Percentiles rank a stretch among this genome's conserved stretches.
Evolutionary conservation across 2,888 invertebrate genomes (phyloP).

Genomic region (Caenorhabditis auriculariae): DNA sequence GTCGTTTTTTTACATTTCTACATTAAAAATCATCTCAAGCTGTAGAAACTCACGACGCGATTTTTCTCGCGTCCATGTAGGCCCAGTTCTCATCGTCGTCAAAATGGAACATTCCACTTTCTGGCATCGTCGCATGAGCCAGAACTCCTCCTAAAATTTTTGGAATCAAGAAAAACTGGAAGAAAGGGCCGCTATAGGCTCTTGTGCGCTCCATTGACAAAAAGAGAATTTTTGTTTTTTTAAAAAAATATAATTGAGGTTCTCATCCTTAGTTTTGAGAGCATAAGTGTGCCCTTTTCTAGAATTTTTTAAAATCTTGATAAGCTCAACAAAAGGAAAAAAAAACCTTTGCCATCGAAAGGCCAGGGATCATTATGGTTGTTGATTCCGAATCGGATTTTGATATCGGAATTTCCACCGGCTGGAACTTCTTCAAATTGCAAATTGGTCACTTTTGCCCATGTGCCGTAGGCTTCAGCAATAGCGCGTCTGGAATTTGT

Average conservation of each 20-base stretch:
- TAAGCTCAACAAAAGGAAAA: no score
- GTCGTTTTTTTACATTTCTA: no score
- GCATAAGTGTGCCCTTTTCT: no score
- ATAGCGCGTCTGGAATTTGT: conserved; percentile 48
- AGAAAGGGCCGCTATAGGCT: no score
- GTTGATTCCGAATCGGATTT: conserved; percentile 53
- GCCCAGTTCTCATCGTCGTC: conserved; percentile 62
- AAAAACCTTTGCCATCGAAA: conserved; percentile 54
- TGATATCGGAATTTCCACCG: conserved; percentile 43
- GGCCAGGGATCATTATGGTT: conserved; percentile 62
- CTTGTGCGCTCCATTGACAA: background rate
- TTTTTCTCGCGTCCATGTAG: conserved; percentile 54
- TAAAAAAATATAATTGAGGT: no score
- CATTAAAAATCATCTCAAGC: no score
- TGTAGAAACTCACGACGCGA: conserved; percentile 32
- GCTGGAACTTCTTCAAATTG: conserved; percentile 54
- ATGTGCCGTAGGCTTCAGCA: conserved; percentile 55
- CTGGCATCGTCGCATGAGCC: conserved; percentile 62
- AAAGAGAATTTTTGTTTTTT: background rate
- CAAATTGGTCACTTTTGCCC: conserved; percentile 50
- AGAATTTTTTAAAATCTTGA: no score
- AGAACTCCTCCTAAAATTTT: conserved; percentile 52
- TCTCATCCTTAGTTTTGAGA: no score
- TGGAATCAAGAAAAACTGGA: no score
- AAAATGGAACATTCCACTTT: conserved; percentile 60